Evolutionary conservation across 2,797 vertebrate species (phyloP), one percentile per base, ranked within the genome.

Genomic region (Lacerta viridis): DNA sequence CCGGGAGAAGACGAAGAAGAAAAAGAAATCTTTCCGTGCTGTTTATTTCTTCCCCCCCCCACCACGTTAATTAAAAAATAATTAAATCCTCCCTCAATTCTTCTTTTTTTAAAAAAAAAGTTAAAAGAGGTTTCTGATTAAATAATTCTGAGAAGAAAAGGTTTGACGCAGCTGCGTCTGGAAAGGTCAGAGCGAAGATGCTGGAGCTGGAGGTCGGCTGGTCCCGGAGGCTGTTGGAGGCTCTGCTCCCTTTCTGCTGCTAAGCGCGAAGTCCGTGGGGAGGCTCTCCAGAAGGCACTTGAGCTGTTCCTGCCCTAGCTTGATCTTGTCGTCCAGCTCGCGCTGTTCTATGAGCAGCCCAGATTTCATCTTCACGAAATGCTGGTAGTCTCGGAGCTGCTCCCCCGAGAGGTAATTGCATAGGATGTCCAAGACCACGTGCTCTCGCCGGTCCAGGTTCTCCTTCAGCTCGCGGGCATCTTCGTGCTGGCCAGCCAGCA

Each of bases 381-480:
- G 97, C 90, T 97, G 97, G 96, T 99, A 99, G 88, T 98, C 97
- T 39, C 93, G 97, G 43, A 99, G 98, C 92, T 99, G 98, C 0
- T 96, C 94, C 2, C 93, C 90, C 0, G 96, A 97, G 87, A 99
- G 97, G 97, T 98, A 98, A 88, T 96, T 95, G 68, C 97, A 94
- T 94, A 99, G 96, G 95, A 99, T 98, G 87, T 96, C 95, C 89
- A 98, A 93, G 82, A 99, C 99, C n/a, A 98, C 96, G 0, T 97
- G 97, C 86, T 98, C 98, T 41, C 99, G 97, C 0, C 98, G 98
- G 94, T 99, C 99, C 82, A 99, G 93, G 95, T 99, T 99, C 94
- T 99, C 98, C 97, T 99, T 99, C 85, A 99, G 97, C 91, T 99
- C 99, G 10, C 97, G 95, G 25, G 99, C 99, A 0, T 99, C 99